Conservation (phyloP, 2,888 invertebrate genomes). For the Ommatoiulus sabulosus region DNA sequence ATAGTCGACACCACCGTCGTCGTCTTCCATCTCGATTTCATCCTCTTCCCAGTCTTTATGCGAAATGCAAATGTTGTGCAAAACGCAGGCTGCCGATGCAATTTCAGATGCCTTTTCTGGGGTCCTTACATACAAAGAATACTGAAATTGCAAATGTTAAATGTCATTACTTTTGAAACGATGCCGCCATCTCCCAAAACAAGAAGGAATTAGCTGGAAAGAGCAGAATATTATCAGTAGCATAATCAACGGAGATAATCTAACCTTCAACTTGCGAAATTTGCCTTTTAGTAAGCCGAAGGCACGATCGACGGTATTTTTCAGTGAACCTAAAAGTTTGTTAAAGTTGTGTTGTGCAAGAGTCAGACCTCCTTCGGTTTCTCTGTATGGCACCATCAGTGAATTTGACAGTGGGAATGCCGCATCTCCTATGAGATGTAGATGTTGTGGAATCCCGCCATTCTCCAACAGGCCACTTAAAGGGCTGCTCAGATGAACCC, state of each 20-base stretch:
- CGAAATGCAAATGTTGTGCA: conserved; percentile 38
- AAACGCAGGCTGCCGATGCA: conserved; percentile 50
- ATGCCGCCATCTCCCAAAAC: too few species aligned
- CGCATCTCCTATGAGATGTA: conserved; percentile 59
- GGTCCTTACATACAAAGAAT: conserved; percentile 1
- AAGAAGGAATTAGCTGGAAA: too few species aligned
- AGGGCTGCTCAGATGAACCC: conserved; percentile 16
- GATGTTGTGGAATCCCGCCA: conserved; percentile 42
- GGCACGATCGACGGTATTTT: conserved; percentile 57
- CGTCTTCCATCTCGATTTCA: conserved; percentile 1
- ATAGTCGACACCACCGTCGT: neutral
- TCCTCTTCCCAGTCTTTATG: conserved; percentile 19
- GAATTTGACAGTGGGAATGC: conserved; percentile 58
- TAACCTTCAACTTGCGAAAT: conserved; percentile 54
- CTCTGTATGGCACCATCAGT: conserved; percentile 59
- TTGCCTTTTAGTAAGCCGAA: conserved; percentile 59
- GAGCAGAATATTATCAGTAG: too few species aligned
- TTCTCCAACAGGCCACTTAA: conserved; percentile 44
- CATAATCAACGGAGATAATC: too few species aligned
- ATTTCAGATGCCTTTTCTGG: conserved; percentile 21
- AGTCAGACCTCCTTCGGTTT: conserved; percentile 58
- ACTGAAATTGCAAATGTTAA: neutral
- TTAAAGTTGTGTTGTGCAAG: conserved; percentile 57
- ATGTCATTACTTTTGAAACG: too few species aligned
- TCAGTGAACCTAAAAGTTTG: conserved; percentile 41